Evolutionary conservation across 2,888 invertebrate species (phyloP), one percentile per base, ranked within the genome.

Genomic region (Chloromyia formosa): DNA sequence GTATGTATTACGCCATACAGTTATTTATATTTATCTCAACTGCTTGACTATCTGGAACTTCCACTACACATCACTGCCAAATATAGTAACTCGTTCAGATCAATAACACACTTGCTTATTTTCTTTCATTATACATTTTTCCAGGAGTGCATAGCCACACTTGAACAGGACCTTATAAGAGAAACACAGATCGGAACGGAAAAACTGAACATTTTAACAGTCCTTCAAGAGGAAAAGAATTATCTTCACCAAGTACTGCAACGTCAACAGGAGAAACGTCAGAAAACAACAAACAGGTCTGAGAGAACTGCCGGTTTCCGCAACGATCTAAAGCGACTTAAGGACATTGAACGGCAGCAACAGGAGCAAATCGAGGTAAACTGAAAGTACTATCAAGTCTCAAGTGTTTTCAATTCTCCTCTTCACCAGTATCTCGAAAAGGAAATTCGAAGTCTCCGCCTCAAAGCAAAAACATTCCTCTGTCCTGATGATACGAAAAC

Each of bases 151-250:
- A 81, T 85, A 73, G 80, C 79, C 0, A 78, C 82, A 14, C 81
- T 83, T 75, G 83, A 88, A 78, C 80, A 82, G 20, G 82, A 85
- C 64, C 79, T 89, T 42, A 83, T 86, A 10, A 82, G 83, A 74
- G 82, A 86, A 35, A 86, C 88, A 1, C 86, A 86, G 76, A 85
- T 86, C 42, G 88, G 89, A 77, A 89, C 89, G 0, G 86, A 87
- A 74, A 88, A 88, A 77, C 78, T 88, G 42, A 88, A 88, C 79
- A 83, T 90, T 16, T 77, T 89, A 5, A 85, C 87, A 0, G 82
- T 88, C n/a, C 82, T 90, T 35, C 87, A 87, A 60, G 87, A 87
- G 68, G 89, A 90, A 78, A 87, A 87, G 78, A 82, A 84, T 1
- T 85, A 87, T 72, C 79, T 90, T n/a, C 80, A 81, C 1, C 84